phyloP scores from a whole-genome alignment of 1,140 invertebrate genomes.

The Drosophila tropicalis region DNA sequence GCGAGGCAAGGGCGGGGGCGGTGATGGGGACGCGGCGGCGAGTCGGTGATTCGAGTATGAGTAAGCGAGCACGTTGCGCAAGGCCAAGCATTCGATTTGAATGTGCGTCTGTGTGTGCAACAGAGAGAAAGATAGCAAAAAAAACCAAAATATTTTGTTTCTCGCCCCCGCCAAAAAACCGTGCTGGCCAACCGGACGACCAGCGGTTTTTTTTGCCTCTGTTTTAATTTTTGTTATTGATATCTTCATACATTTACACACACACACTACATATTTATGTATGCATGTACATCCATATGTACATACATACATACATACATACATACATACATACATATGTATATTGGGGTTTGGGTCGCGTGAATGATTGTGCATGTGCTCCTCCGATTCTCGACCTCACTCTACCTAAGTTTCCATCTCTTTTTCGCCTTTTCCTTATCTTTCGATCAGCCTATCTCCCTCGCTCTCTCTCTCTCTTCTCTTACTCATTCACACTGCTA shows the following conservation, averaged over 20 bases:
- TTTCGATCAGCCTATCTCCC: conserved; percentile 3
- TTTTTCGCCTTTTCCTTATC: not conserved
- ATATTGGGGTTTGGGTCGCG: conserved; percentile 33
- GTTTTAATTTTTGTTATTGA: conserved; percentile 59
- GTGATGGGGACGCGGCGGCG: not conserved
- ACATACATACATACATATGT: too few species aligned
- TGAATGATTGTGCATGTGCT: conserved; percentile 52
- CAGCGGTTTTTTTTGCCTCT: conserved; percentile 19
- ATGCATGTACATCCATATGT: too few species aligned
- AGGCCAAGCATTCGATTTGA: conserved; percentile 59
- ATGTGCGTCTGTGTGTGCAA: conserved; percentile 36
- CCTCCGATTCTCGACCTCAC: conserved; percentile 15
- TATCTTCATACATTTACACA: conserved; percentile 44
- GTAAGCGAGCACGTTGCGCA: conserved; percentile 77
- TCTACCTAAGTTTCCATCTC: not conserved
- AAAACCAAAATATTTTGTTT: conserved; percentile 30
- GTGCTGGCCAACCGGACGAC: conserved; percentile 29
- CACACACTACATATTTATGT: too few species aligned
- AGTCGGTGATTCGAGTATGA: conserved; percentile 33
- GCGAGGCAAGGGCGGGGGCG: not conserved
- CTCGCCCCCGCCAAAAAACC: conserved; percentile 34
- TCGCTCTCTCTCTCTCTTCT: conserved; percentile 10
- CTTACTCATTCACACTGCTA: conserved; percentile 6
- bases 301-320: conserved; percentile 24
- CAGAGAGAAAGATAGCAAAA: conserved; percentile 44